These are phyloP conservation scores for Caenorhabditis brenneri DNA, from an alignment of 1,140 invertebrate genomes.

Conservation along the genomic window DNA sequence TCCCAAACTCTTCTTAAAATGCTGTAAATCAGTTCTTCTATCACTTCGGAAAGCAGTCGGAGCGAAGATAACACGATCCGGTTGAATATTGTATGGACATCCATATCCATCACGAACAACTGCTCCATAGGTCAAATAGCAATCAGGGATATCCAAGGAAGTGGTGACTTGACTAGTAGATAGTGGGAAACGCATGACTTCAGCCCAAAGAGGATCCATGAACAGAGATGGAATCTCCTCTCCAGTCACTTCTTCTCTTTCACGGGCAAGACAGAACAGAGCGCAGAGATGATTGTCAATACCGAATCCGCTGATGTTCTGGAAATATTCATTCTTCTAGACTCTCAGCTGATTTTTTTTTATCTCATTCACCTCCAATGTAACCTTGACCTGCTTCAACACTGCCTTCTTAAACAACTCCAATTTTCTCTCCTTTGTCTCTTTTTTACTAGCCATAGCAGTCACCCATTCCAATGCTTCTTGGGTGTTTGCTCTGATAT, in stretches of 20 bases:
- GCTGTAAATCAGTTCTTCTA: conserved; percentile 76
- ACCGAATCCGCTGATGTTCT: conserved; percentile 91
- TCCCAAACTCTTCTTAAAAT: conserved; percentile 30
- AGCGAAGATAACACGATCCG: conserved; percentile 85
- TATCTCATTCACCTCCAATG: conserved; percentile 78
- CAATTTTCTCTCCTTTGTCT: conserved; percentile 75
- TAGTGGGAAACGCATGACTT: conserved; percentile 79
- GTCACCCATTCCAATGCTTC: conserved; percentile 89
- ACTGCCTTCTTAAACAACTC: conserved; percentile 84
- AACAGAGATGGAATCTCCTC: conserved; percentile 82
- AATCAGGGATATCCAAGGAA: conserved; percentile 58
- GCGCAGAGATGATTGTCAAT: conserved; percentile 95
- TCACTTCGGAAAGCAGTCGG: conserved; percentile 87
- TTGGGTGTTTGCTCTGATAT: conserved; percentile 87
- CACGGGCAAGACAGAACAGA: conserved; percentile 78
- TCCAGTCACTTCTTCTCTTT: conserved; percentile 74
- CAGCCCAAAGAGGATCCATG: conserved; percentile 82
- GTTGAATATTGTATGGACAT: conserved; percentile 88
- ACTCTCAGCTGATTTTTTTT: too few relatives aligned
- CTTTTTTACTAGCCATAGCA: conserved; percentile 78
- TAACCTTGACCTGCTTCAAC: conserved; percentile 87
- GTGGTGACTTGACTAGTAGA: conserved; percentile 87
- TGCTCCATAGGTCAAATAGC: conserved; percentile 93
- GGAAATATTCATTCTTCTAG: conserved; percentile 70
- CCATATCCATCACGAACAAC: conserved; percentile 97